Conservation (phyloP, 2,113 vertebrate species). For the Entomyzon cyanotis region DNA sequence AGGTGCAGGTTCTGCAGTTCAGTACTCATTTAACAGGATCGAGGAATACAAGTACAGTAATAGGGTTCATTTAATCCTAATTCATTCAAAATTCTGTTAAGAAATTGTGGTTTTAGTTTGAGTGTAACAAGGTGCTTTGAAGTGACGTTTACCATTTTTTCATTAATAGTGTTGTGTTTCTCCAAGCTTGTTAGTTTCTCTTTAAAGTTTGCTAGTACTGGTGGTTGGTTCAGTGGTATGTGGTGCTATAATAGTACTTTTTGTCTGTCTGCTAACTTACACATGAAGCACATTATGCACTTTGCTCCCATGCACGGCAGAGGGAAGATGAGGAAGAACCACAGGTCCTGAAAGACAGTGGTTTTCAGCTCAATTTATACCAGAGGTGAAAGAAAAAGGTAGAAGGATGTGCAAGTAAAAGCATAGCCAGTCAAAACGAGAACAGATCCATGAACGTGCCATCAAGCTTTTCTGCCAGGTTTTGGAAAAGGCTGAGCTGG, state of each 20-base stretch:
- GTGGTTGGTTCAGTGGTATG: not conserved
- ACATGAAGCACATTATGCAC: rapidly evolving
- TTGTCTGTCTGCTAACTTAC: no score
- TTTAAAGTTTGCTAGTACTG: not conserved
- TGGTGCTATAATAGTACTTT: rapidly evolving
- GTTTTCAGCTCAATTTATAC: not conserved
- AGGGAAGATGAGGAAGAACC: rapidly evolving
- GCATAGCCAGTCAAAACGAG: rapidly evolving
- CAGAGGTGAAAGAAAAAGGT: not conserved
- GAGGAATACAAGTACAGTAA: rapidly evolving
- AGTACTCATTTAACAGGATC: not conserved
- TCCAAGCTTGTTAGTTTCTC: not conserved
- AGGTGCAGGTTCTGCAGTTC: not conserved
- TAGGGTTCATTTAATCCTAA: rapidly evolving
- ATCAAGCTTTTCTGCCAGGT: not conserved
- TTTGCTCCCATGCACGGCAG: not conserved
- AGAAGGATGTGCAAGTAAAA: not conserved
- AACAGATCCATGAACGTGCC: not conserved
- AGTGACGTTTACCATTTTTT: not conserved
- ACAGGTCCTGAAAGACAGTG: not conserved
- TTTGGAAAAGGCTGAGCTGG: not conserved
- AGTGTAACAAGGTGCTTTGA: not conserved
- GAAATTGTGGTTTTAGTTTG: not conserved
- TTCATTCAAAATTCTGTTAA: not conserved
- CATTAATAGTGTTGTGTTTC: not conserved